Base-by-base conservation (phyloP, 2,113 vertebrate genomes). In the Brienomyrus longianalis region DNA sequence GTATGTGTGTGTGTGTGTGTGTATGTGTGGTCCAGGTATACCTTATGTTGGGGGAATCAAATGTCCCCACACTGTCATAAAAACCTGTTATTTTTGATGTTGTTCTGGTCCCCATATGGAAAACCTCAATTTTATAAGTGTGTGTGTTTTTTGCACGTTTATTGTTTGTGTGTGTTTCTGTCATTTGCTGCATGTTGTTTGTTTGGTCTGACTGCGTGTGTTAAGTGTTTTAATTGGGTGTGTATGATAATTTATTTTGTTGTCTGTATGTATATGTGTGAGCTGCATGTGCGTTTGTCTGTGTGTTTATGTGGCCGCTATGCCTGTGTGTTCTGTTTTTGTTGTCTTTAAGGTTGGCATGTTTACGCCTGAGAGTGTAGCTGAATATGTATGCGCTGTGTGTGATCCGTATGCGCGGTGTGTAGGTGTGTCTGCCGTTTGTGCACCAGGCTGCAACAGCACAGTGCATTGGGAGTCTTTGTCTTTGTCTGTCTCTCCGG, bases 401-500 rank as follows among this genome's bases (percentile, higher is more conserved):
- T 56, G 54, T 88, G 86, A 70, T 70, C 27, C n/a, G 10, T 80
- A 80, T 80, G 13, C 6, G 4, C 35, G 4, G 5, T 39, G 74
- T 80, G 74, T 80, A 80, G 74, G 74, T 80, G 74, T 80, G 74
- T 80, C 74, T 80, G 35, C 74, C 2, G 23, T 31, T 31, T 48
- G 19, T 19, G 45, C 48, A 31, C 3, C 8, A 48, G n/a, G 39
- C 39, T 74, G 66, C 88, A 39, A 45, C 88, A 52, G 66, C 27
- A 80, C 88, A 89, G 66, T 9, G 70, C 47, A 89, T 70, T 51
- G 70, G 48, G 70, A 80, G 70, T 31, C 88, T 89, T 74, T 80
- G 88, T 50, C 88, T 89, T 74, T 80, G 85, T 86, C 83, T 86
- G 83, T 56, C n/a, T 54, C 51, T 87, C 85, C 17, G 31, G 85